These are phyloP conservation scores for Suillia variegata DNA, from an alignment of 2,888 invertebrate species.

Conservation along the genomic window DNA sequence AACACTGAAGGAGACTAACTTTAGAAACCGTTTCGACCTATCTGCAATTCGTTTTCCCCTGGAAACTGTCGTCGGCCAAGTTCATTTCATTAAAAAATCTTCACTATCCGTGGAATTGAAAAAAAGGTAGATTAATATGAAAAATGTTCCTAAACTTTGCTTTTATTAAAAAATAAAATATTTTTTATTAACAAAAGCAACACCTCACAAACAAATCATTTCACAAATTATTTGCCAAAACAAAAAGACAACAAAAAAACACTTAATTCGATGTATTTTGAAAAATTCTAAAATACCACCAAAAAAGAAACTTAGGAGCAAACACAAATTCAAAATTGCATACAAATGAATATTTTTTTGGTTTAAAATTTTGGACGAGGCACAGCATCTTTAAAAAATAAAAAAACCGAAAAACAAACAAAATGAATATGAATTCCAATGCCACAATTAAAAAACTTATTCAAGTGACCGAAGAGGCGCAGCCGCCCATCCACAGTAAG, in stretches of 20 bases:
- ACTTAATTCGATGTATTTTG: not conserved
- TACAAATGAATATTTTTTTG: slow-evolving; percentile 8
- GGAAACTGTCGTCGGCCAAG: too few relatives aligned
- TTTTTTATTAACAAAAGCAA: too few relatives aligned
- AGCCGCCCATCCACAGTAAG: slow-evolving; percentile 45
- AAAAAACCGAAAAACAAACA: slow-evolving; percentile 2
- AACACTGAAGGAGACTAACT: too few relatives aligned
- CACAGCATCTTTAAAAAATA: not conserved
- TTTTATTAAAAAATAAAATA: too few relatives aligned
- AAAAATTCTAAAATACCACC: not conserved
- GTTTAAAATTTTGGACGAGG: slow-evolving; percentile 13
- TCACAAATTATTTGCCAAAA: not conserved
- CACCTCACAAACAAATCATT: too few relatives aligned
- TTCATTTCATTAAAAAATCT: too few relatives aligned
- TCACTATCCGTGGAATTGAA: too few relatives aligned
- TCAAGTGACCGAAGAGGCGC: slow-evolving; percentile 47
- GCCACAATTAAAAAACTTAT: slow-evolving; percentile 35
- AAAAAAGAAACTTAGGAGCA: not conserved
- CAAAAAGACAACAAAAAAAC: not conserved
- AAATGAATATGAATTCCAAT: slow-evolving; percentile 28
- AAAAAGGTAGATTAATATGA: too few relatives aligned
- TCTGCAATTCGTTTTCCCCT: too few relatives aligned
- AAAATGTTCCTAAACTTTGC: too few relatives aligned
- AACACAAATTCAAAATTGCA: slow-evolving; percentile 20
- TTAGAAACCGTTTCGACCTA: too few relatives aligned